Evolutionary conservation across 2,888 invertebrate species (phyloP), one percentile per base, ranked within the genome.

Genomic region (Eulithis testata): DNA sequence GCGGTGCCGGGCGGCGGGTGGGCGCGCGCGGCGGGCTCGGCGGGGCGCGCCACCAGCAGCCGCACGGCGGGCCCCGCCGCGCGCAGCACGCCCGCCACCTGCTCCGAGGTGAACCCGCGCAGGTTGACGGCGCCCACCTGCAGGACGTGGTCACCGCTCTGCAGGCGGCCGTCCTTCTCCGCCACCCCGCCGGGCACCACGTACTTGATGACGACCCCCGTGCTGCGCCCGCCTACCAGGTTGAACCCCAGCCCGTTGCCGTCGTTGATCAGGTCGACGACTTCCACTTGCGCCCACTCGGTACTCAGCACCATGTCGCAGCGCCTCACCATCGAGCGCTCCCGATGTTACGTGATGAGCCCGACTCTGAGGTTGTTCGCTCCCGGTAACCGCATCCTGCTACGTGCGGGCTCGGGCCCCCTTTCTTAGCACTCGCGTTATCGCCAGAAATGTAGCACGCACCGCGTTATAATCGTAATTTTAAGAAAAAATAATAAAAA

Each of bases 261-360:
- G 94, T 99, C 99, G 91, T 99, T 99, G 78, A 97, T 95, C 81
- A 99, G 95, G 93, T 99, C 99, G 90, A 99, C 98, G 83, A 99
- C 98, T 96, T 99, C 99, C 89, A 99, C 98, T 95, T 99, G 99
- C 80, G 98, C 98, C 99, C 99, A 99, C 95, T 99, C 99, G 89
- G 99, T 99, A 93, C 98, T 99, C 94, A 99, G 95, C 95, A 95
- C 95, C 95, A 95, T 95, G 85, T 89, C 91, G 83, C 78, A 77
- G 78, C 82, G 83, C 82, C 85, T 89, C 84, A 93, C 93, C 93
- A 93, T 93, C 86, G 81, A 85, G 83, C 85, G 76, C 86, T 82
- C 80, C 82, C 84, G 84, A 80, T 79, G 91, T 91, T 90, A 91
- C 91, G 91, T 91, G 91, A 89, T 83, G 80, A 80, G 78, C 77